Base-by-base conservation (phyloP, 2,888 invertebrate species). In the Torymus tubicola region DNA sequence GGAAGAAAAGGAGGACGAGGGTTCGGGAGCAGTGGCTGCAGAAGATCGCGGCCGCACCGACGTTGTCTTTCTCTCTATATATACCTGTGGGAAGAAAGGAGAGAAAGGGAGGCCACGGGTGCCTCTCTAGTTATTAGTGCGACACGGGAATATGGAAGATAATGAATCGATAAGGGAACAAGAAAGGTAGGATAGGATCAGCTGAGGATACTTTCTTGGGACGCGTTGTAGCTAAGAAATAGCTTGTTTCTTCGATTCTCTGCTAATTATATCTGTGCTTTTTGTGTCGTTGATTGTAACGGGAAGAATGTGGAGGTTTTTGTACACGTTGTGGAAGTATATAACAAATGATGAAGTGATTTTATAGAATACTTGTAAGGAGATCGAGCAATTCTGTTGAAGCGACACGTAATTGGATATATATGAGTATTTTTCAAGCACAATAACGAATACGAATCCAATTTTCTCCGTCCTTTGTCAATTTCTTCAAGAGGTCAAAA, bases 111-210 rank as follows among this genome's bases (percentile, higher is more conserved):
- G 18, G 60, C 31, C 10, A 50, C 50, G 14, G 16, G 53, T 12
- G 67, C 8, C 55, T n/a, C 55, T n/a, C 21, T 16, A 69, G 61
- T 76, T 76, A 76, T 76, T 69, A 69, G 60, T 16, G 76, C 50
- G 65, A 16, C 82, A 73, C 76, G 76, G 57, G 64, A 63, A 24
- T 67, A 81, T 80, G 81, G 82, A 80, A 80, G 82, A 85, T 85
- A 83, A 85, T 84, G 82, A 83, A 85, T 83, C 73, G 83, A 85
- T 61, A 64, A 60, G 55, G 55, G 10, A 63, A 18, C 16, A 50
- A 18, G 24, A 52, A 55, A 60, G 21, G 42, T 42, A 8, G 42
- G 42, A 42, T 42, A 42, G 1, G 8, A 42, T 42, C 42, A 42
- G 10, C 42, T 8, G 42, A 8, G 8, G 42, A 8, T 42, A 1